Evolutionary conservation across 2,888 invertebrate species (phyloP), one percentile per base, ranked within the genome.

Genomic region (Eilema depressum): DNA sequence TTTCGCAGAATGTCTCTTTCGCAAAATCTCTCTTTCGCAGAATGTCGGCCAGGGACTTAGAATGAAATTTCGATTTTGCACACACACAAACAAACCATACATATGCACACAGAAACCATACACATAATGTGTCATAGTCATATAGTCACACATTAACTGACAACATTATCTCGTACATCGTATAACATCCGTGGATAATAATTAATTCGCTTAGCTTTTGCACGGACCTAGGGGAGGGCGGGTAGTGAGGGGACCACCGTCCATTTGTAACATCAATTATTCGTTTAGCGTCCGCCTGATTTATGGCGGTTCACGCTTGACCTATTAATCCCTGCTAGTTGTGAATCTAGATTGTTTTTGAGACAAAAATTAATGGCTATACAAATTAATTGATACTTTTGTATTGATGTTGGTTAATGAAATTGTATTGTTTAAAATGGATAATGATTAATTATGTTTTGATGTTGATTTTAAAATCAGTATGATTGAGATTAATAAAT

Each of bases 241-340:
- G 68, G 14, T 28, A 25, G 41, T 17, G 68, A 57, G 63, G 69
- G 70, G 71, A 69, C 79, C 80, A 75, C 75, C 82, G 83, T 83
- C 85, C 89, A 89, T 92, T 92, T 89, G 89, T 89, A 87, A 87
- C 90, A 91, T 91, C 91, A 91, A 92, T 93, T 91, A 91, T 91
- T 91, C 90, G 90, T 89, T 90, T 88, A 88, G 84, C 85, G 83
- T 83, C 75, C 81, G 84, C 74, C 80, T 89, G 86, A 91, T 91
- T 91, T 88, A 90, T 88, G 83, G 82, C 79, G 83, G 81, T 73
- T 80, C 79, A 81, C 83, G 82, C 80, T 84, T 85, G 85, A 85
- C 89, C 89, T 87, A 90, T 90, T 88, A 88, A 89, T 90, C 84
- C 79, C 76, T 63, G 80, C 82, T 86, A 85, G 84, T 83, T 77